These are phyloP conservation scores for Caenorhabditis japonica DNA, from an alignment of 2,888 invertebrate species.

Conservation along the genomic window DNA sequence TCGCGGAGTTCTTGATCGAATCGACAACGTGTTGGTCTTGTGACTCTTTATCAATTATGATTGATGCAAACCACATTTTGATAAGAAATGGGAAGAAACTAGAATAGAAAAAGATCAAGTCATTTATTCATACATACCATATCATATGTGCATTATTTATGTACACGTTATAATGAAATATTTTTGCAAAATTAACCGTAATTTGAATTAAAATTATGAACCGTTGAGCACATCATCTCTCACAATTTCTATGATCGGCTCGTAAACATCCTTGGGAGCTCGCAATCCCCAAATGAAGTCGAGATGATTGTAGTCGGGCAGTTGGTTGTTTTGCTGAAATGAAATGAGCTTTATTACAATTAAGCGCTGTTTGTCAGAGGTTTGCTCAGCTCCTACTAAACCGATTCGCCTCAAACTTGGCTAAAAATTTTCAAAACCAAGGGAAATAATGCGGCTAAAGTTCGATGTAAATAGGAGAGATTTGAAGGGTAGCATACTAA, in stretches of 20 bases:
- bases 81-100: conserved; percentile 10
- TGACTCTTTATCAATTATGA: conserved; percentile 29
- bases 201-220: conserved; percentile 9
- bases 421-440: no score
- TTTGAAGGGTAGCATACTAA: no score
- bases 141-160: no score
- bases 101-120: conserved; percentile 25
- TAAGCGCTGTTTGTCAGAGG: no score
- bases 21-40: conserved; percentile 36
- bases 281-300: conserved; percentile 70
- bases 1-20: conserved; percentile 16
- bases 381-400: no score
- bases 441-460: no score
- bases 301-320: conserved; percentile 66
- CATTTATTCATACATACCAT: no score
- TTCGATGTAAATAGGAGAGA: no score
- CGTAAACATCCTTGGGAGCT: conserved; percentile 65
- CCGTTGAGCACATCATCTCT: conserved; percentile 44
- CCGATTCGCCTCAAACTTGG: no score
- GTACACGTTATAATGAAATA: no score
- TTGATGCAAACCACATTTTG: conserved; percentile 7
- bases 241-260: conserved; percentile 59
- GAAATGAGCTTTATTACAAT: no score
- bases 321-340: conserved; percentile 53
- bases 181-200: no score